A percentile compares a stretch with the other conserved stretches of the same genome.
These are phyloP conservation scores for Myiotriccus ornatus DNA, from an alignment of 2,797 vertebrate species.

Conservation along the genomic window DNA sequence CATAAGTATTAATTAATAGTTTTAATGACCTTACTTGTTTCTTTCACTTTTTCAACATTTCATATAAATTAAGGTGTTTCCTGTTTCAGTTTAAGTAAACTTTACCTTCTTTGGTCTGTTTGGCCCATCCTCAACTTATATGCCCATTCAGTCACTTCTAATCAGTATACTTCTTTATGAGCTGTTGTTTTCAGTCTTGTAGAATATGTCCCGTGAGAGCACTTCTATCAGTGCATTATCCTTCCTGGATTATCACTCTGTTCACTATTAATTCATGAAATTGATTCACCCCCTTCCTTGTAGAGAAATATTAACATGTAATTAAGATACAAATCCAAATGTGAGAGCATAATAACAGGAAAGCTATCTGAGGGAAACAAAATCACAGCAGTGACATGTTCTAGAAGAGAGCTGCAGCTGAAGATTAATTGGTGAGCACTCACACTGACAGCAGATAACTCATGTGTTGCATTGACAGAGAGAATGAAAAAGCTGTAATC, in stretches of 20 bases:
- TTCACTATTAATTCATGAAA: conserved; percentile 46
- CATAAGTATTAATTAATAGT: neutral
- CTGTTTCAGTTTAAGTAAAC: neutral
- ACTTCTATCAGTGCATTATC: conserved; percentile 42
- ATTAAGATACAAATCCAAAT: conserved; percentile 51
- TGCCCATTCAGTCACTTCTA: neutral
- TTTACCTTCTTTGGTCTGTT: neutral
- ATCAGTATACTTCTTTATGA: conserved; percentile 27
- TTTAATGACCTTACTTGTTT: neutral
- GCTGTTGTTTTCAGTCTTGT: conserved; percentile 43
- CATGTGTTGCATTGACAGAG: neutral
- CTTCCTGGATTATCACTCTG: conserved; percentile 47
- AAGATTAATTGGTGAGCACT: conserved; percentile 53
- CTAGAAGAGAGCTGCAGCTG: conserved; percentile 26
- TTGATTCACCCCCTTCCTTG: conserved; percentile 7
- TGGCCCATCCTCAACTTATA: neutral
- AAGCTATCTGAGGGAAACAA: conserved; percentile 30
- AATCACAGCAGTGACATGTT: conserved; percentile 27
- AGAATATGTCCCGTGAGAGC: conserved; percentile 18
- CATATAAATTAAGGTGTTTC: neutral
- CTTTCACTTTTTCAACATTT: neutral
- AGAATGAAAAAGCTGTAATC: conserved; percentile 17
- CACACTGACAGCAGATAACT: conserved; percentile 39
- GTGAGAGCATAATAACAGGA: conserved; percentile 41
- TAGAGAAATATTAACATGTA: conserved; percentile 38